A percentile compares a stretch with the other conserved stretches of the same genome.
Conservation (phyloP, 1,140 invertebrate genomes). For the Probaryconus sp. region DNA sequence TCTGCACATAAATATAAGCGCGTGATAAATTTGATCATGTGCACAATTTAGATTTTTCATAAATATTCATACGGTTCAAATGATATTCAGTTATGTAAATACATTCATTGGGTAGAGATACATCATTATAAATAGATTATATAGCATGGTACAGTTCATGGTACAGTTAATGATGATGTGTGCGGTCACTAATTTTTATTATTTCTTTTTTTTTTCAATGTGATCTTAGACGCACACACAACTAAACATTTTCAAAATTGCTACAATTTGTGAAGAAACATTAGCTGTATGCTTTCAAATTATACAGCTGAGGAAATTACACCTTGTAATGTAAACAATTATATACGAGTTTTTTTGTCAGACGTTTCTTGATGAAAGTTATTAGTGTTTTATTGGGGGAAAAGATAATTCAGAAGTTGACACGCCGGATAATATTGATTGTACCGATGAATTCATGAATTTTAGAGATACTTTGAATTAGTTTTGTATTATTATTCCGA, state of each 20-base stretch:
- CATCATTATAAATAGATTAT: conserved; percentile 59
- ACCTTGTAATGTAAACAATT: too few species aligned
- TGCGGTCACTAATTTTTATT: conserved; percentile 33
- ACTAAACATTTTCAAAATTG: conserved; percentile 10
- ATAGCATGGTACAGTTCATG: conserved; percentile 13
- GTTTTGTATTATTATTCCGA: too few species aligned
- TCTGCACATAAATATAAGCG: conserved; percentile 22
- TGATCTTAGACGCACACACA: conserved; percentile 6
- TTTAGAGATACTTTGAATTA: too few species aligned
- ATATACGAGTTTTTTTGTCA: too few species aligned
- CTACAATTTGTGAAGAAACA: neutral
- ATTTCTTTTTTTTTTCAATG: neutral
- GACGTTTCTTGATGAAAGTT: too few species aligned
- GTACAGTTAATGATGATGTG: conserved; percentile 49
- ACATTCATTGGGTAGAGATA: conserved; percentile 46
- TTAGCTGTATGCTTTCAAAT: too few species aligned
- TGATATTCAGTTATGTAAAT: conserved; percentile 51
- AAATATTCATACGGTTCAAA: conserved; percentile 43
- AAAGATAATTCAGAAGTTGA: too few species aligned
- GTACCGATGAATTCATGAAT: too few species aligned
- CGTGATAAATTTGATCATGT: conserved; percentile 34
- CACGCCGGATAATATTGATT: too few species aligned
- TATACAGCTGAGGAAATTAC: too few species aligned
- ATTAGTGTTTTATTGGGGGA: too few species aligned
- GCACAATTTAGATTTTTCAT: conserved; percentile 46